phyloP scores from a whole-genome alignment of 2,113 vertebrate genomes.

The Paraplagusia blochii region DNA sequence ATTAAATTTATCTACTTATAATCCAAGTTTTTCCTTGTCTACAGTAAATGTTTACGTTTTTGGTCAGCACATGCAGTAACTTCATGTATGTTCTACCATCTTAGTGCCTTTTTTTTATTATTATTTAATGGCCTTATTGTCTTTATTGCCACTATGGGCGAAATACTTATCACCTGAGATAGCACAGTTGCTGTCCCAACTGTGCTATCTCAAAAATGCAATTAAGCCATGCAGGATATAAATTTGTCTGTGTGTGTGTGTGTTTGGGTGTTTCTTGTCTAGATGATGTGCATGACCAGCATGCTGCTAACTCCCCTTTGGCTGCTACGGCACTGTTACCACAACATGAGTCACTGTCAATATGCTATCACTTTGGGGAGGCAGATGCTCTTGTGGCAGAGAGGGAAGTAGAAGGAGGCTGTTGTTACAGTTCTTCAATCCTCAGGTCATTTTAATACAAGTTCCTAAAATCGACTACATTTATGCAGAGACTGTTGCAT shows the following conservation, averaged over 20 bases:
- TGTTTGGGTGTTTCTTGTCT: conserved; percentile 21
- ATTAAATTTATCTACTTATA: too few species aligned
- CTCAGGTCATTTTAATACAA: neutral
- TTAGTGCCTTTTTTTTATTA: too few species aligned
- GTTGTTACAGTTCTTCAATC: neutral
- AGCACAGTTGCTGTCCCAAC: conserved; percentile 22
- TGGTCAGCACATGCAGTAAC: too few species aligned
- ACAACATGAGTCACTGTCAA: conserved; percentile 53
- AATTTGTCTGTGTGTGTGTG: conserved; percentile 19
- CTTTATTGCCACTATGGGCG: neutral
- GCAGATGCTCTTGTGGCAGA: neutral
- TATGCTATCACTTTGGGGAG: conserved; percentile 43
- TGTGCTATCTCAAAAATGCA: conserved; percentile 18
- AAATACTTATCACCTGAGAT: conserved; percentile 45
- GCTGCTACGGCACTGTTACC: conserved; percentile 47
- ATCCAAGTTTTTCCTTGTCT: too few species aligned
- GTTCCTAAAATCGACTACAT: neutral
- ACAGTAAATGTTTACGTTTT: too few species aligned
- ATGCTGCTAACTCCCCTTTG: conserved; percentile 42
- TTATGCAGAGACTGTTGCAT: too few species aligned
- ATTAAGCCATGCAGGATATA: conserved; percentile 18
- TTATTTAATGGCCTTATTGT: too few species aligned
- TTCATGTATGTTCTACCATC: too few species aligned
- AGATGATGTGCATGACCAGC: conserved; percentile 36
- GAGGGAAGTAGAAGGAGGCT: neutral